Percentiles rank a stretch among this genome's conserved stretches.
These are phyloP conservation scores for Pangasius larnaudii DNA, from an alignment of 2,797 vertebrate genomes.

Conservation along the genomic window DNA sequence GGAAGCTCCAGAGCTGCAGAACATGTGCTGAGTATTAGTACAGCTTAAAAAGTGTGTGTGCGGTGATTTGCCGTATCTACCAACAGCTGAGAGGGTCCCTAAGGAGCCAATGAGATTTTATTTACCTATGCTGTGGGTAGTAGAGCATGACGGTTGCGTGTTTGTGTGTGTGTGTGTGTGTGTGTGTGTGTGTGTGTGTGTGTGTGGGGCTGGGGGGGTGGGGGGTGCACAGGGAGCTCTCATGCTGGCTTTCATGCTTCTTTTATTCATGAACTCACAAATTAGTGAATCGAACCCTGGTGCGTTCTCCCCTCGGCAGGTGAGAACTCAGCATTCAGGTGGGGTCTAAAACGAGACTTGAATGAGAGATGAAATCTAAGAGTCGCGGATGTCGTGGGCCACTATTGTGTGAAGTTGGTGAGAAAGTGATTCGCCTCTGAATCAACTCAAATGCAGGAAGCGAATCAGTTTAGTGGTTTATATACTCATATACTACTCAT, in stretches of 20 bases:
- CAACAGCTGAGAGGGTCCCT: not conserved
- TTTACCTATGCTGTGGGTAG: constrained; percentile 53
- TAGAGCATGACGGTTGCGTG: constrained; percentile 41
- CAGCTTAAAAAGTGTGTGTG: not conserved
- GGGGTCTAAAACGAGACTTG: not conserved
- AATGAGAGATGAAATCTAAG: not conserved
- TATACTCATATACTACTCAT: no score
- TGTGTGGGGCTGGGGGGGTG: not conserved
- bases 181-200: constrained; percentile 5
- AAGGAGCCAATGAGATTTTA: constrained; percentile 32
- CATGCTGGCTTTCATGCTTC: constrained; percentile 6
- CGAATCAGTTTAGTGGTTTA: not conserved
- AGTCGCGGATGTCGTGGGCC: not conserved
- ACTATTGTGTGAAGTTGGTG: not conserved
- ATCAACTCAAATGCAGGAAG: not conserved
- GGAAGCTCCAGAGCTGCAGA: not conserved
- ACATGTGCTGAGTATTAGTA: constrained; percentile 29
- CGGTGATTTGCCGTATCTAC: not conserved
- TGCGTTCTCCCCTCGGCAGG: not conserved
- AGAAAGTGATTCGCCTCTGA: not conserved
- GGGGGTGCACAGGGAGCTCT: constrained; percentile 31
- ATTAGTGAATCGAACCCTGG: not conserved
- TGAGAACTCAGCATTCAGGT: not conserved
- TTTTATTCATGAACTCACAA: not conserved
- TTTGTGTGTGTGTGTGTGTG: not conserved